Conservation (phyloP, 2,113 vertebrate genomes). For the Xyrauchen texanus region DNA sequence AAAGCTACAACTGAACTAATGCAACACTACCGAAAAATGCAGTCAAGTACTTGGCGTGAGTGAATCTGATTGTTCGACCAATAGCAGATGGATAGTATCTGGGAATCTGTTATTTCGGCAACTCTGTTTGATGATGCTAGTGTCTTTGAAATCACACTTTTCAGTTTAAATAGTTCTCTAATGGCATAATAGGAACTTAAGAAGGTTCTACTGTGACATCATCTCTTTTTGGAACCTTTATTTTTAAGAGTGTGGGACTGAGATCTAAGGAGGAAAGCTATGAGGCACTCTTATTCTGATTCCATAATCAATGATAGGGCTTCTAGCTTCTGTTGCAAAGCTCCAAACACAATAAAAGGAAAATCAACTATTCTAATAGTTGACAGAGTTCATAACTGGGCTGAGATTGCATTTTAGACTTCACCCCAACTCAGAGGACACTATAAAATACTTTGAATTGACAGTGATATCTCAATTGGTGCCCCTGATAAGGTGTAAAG, state of each 20-base stretch:
- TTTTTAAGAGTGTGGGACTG: neutral
- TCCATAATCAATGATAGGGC: neutral
- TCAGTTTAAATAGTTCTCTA: too few relatives aligned
- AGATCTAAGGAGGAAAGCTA: constrained; percentile 10
- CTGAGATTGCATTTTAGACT: neutral
- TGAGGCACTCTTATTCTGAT: neutral
- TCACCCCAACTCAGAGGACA: neutral
- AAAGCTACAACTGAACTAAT: too few relatives aligned
- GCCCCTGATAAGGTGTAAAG: constrained; percentile 7
- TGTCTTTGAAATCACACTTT: too few relatives aligned
- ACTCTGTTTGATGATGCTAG: too few relatives aligned
- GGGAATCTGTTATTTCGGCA: too few relatives aligned
- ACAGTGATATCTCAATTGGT: constrained; percentile 19
- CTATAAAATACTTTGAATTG: neutral
- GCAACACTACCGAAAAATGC: too few relatives aligned
- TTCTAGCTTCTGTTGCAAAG: constrained; percentile 15
- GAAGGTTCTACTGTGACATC: too few relatives aligned
- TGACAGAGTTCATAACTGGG: neutral
- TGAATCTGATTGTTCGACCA: too few relatives aligned
- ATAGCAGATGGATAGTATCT: too few relatives aligned
- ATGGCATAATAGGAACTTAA: too few relatives aligned
- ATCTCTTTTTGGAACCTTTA: neutral
- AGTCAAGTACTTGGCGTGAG: too few relatives aligned
- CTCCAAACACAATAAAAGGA: neutral
- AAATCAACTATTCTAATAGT: neutral